Evolutionary conservation across 1,140 invertebrate genomes (phyloP).

Genomic region (Cydia pomonella): DNA sequence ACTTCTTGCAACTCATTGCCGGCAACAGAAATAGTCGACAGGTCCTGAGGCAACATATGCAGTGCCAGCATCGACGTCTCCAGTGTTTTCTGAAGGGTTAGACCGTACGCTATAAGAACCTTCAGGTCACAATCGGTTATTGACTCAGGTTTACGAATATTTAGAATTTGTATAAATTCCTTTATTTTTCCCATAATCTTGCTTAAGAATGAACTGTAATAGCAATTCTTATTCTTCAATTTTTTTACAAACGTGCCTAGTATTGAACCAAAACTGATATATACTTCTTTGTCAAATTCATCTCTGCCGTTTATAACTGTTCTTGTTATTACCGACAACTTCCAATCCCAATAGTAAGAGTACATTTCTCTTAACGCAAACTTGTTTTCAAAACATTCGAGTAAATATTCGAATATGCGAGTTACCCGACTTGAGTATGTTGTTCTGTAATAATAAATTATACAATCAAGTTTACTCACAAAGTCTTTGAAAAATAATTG

Average conservation of each 20-base stretch:
- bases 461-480: not conserved
- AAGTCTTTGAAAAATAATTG: constrained; percentile 28
- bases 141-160: not conserved
- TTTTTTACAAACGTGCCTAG: not conserved
- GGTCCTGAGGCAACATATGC: not conserved
- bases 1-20: not conserved
- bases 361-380: not conserved
- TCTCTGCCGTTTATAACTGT: not conserved
- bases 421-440: not conserved
- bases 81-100: not conserved
- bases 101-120: not conserved
- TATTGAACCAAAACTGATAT: not conserved
- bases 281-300: not conserved
- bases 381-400: not conserved
- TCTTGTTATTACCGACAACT: not conserved
- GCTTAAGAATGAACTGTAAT: not conserved
- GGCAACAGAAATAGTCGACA: not conserved
- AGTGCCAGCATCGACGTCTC: not conserved
- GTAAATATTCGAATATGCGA: constrained; percentile 14
- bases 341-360: constrained; percentile 19
- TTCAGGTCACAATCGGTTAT: not conserved
- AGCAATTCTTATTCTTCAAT: not conserved
- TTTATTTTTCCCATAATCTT: not conserved
- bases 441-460: not conserved
- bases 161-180: not conserved